Evolutionary conservation across 2,888 invertebrate genomes (phyloP), one percentile per base, ranked within the genome.

Genomic region (Cosmopolites sordidus): DNA sequence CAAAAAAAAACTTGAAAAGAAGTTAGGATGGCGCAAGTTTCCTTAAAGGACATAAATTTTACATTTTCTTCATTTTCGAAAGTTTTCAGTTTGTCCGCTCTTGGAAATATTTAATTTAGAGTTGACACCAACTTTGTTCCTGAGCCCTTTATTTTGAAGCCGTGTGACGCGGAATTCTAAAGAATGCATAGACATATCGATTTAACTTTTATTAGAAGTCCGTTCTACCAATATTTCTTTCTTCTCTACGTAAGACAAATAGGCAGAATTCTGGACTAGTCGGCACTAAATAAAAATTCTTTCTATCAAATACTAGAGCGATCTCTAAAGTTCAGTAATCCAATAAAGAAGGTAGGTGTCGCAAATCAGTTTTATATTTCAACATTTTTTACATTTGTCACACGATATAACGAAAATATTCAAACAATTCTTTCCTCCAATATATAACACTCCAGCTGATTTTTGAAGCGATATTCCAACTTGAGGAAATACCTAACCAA

Each of bases 131-230:
- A 61, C 54, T 60, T 58, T 54, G 59, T 45, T 55, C 58, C 33
- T 52, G 33, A 29, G 54, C 54, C 48, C 58, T 60, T 58, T 58
- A 61, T 61, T 61, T 54, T 51, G 59, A 54, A 58, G 54, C 49
- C 50, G 45, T 46, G 49, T 53, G 59, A 58, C 52, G 51, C 50
- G 51, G 52, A 41, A 53, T 48, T 53, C 55, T 61, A 48, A 48
- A 58, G 55, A 61, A 60, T 60, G 61, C 59, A 59, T 56, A 56
- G 59, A 58, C 58, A 56, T 55, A 60, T 61, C 61, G 61, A 61
- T 61, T 60, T 58, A 54, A 47, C 43, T 57, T 57, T 57, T 57
- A 57, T 57, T 57, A 57, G n/a, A 56, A 57, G 44, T 50, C 54
- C 43, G 38, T 42, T 33, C 50, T 22, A 3, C 48, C 50, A 38